Base-by-base conservation (phyloP, 2,888 invertebrate genomes). In the Conus canariensis region DNA sequence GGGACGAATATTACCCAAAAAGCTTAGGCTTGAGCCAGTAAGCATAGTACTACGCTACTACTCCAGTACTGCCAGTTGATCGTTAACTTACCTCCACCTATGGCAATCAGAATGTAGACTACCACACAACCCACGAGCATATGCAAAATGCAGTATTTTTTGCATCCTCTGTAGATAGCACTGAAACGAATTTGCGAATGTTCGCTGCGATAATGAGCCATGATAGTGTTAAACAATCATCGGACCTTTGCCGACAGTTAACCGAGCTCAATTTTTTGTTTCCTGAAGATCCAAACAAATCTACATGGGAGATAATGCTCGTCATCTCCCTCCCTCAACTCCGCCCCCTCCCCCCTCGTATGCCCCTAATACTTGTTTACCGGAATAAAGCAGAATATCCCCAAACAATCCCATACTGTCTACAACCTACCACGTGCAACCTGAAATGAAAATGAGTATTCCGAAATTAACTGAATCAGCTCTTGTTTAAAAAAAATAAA, bases 91-190 rank as follows among this genome's bases (percentile, higher is more conserved):
- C 92, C 92, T 87, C 90, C 90, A 87, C 90, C 90, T 9, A 92
- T 16, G 58, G 86, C 85, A 82, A 90, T 88, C 87, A 87, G 77
- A 58, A 91, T 22, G 25, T 87, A 91, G 14, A 91, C 9, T 7
- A 92, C 30, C 9, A 91, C 9, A 58, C 85, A 86, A 56, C 80
- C 91, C 45, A 85, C 90, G 80, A 91, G 45, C 25, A 91, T 4
- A n/a, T 92, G 91, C 56, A 89, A 90, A 85, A 91, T 80, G 22
- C 92, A n/a, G 80, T 91, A 90, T 90, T 92, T 92, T 60, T 88
- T 91, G 85, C 90, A 89, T 74, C 90, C 86, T 60, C 91, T 89
- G 77, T 89, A 89, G 10, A 89, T 60, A 30, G 67, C 74, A 56
- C 85, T 89, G 45, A 89, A 89, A 25, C 89, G 89, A 30, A 89